These are phyloP conservation scores for Megalops atlanticus DNA, from an alignment of 2,113 vertebrate species.

Conservation along the genomic window DNA sequence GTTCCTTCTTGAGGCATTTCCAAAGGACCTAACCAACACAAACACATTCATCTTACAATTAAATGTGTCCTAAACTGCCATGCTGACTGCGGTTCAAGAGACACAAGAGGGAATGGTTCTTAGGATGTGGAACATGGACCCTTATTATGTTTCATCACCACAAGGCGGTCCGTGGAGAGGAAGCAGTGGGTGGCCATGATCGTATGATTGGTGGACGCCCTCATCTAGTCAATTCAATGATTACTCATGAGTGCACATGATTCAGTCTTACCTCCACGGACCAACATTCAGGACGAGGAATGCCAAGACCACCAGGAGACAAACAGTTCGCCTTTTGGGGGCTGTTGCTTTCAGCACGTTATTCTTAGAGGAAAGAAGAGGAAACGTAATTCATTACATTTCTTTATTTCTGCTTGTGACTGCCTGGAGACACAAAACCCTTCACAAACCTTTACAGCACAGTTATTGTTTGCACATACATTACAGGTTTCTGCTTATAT, in stretches of 20 bases:
- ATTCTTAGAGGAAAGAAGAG: constrained; percentile 70
- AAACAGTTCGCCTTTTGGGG: constrained; percentile 85
- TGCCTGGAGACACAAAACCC: neutral
- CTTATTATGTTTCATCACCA: too few relatives aligned
- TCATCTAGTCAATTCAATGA: neutral
- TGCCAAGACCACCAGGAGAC: constrained; percentile 84
- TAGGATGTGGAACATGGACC: too few relatives aligned
- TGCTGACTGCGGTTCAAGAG: too few relatives aligned
- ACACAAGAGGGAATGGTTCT: too few relatives aligned
- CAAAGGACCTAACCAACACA: too few relatives aligned
- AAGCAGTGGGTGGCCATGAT: neutral
- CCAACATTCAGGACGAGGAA: constrained; percentile 83
- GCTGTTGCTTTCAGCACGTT: constrained; percentile 78
- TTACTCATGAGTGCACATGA: neutral
- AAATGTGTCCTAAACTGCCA: too few relatives aligned
- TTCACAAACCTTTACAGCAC: too few relatives aligned
- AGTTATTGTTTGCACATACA: too few relatives aligned
- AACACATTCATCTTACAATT: too few relatives aligned
- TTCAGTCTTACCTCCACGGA: constrained; percentile 77
- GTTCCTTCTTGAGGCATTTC: too few relatives aligned
- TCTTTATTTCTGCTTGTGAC: neutral
- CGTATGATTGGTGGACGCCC: neutral
- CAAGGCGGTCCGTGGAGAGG: too few relatives aligned
- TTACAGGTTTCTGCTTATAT: too few relatives aligned
- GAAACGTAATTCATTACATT: neutral